Conservation (phyloP, 2,113 vertebrate species). For the Oreotrochilus melanogaster region DNA sequence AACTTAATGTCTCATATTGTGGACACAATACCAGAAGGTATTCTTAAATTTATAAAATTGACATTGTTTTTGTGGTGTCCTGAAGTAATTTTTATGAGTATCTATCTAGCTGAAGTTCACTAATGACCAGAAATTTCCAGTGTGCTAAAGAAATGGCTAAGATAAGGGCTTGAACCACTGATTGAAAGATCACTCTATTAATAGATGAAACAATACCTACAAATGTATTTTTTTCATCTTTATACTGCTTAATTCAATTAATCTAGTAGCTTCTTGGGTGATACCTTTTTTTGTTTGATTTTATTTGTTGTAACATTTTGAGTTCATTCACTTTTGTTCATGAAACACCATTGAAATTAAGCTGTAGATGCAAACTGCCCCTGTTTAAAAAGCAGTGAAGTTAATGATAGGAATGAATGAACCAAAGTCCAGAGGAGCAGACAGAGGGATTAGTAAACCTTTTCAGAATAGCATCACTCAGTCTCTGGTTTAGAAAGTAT, state of each 20-base stretch:
- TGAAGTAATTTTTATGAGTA: background rate
- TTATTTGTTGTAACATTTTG: background rate
- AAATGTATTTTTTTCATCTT: background rate
- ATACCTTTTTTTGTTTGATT: background rate
- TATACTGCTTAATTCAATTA: background rate
- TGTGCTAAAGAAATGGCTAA: background rate
- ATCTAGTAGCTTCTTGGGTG: background rate
- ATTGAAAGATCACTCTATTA: background rate
- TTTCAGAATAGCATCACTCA: background rate
- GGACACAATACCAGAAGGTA: background rate
- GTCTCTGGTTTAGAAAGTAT: background rate
- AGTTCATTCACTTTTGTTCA: background rate
- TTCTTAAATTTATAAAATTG: background rate
- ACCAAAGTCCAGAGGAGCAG: background rate
- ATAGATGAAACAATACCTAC: background rate
- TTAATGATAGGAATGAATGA: background rate
- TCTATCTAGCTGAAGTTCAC: background rate
- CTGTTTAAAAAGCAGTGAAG: background rate
- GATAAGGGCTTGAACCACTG: background rate
- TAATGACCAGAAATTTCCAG: background rate
- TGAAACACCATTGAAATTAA: background rate
- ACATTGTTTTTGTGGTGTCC: background rate
- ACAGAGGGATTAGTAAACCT: background rate
- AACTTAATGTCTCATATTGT: background rate
- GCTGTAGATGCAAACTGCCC: background rate